Percentiles rank a stretch among this genome's conserved stretches.
Evolutionary conservation across 2,888 invertebrate species (phyloP).

Genomic region (Neuroscelio doddi): DNA sequence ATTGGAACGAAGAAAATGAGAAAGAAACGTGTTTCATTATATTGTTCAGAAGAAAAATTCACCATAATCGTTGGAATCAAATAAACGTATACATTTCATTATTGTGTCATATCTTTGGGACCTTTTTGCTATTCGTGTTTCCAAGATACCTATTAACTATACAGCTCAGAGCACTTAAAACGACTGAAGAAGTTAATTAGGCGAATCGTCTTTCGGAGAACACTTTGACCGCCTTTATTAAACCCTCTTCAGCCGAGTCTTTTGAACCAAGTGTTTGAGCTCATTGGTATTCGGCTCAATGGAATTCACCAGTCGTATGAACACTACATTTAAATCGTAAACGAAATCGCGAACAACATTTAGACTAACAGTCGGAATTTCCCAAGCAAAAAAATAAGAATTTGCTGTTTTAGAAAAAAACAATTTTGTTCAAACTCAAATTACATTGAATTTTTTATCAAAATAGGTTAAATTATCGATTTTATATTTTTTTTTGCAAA

Average conservation of each 20-base stretch:
- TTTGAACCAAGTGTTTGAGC: neutral
- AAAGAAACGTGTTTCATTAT: too few relatives aligned
- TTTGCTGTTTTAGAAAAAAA: too few relatives aligned
- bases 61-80: neutral
- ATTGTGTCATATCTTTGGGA: neutral
- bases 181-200: slow-evolving; percentile 13
- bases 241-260: slow-evolving; percentile 2
- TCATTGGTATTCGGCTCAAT: slow-evolving; percentile 9
- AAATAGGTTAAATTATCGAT: too few relatives aligned
- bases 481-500: too few relatives aligned
- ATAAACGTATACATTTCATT: neutral
- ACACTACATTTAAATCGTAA: slow-evolving; percentile 6
- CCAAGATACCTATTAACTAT: slow-evolving; percentile 12
- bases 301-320: slow-evolving; percentile 2
- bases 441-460: too few relatives aligned
- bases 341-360: neutral
- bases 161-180: slow-evolving; percentile 6
- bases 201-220: slow-evolving; percentile 9
- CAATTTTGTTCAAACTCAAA: too few relatives aligned
- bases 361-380: neutral
- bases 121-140: slow-evolving; percentile 3
- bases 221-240: neutral
- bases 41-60: too few relatives aligned
- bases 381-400: too few relatives aligned
- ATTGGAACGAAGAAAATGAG: too few relatives aligned